A percentile compares a stretch with the other conserved stretches of the same genome.
Evolutionary conservation across 1,140 invertebrate genomes (phyloP).

Genomic region (Saccostrea cuccullata): DNA sequence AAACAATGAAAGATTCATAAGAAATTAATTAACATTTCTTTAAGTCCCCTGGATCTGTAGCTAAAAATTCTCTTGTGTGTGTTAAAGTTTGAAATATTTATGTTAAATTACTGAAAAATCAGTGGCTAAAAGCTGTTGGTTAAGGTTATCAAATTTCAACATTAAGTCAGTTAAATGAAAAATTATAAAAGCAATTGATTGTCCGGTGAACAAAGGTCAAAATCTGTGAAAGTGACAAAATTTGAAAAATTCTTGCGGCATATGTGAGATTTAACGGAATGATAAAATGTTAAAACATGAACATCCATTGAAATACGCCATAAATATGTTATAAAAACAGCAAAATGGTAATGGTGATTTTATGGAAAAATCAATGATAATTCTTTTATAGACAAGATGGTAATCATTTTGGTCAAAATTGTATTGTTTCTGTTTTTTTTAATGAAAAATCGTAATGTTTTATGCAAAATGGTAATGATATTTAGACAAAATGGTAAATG

Average conservation of each 20-base stretch:
- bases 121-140: neutral
- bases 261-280: slow-evolving; percentile 3
- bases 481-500: neutral
- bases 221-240: slow-evolving; percentile 10
- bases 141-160: neutral
- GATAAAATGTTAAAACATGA: too few species aligned
- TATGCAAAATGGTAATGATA: too few species aligned
- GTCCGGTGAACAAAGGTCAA: neutral
- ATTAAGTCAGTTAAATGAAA: neutral
- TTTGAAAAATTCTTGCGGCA: neutral
- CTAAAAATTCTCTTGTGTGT: neutral
- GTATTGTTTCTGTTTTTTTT: too few species aligned
- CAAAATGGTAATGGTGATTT: neutral
- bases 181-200: neutral
- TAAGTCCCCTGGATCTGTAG: neutral
- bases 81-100: neutral
- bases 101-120: neutral
- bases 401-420: too few species aligned
- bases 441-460: too few species aligned
- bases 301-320: neutral
- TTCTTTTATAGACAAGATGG: too few species aligned
- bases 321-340: neutral
- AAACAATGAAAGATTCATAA: neutral
- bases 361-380: too few species aligned
- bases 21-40: neutral